Percentiles rank a stretch among this genome's conserved stretches.
phyloP scores from a whole-genome alignment of 2,797 vertebrate genomes.

The Gadopsis bispinosus region DNA sequence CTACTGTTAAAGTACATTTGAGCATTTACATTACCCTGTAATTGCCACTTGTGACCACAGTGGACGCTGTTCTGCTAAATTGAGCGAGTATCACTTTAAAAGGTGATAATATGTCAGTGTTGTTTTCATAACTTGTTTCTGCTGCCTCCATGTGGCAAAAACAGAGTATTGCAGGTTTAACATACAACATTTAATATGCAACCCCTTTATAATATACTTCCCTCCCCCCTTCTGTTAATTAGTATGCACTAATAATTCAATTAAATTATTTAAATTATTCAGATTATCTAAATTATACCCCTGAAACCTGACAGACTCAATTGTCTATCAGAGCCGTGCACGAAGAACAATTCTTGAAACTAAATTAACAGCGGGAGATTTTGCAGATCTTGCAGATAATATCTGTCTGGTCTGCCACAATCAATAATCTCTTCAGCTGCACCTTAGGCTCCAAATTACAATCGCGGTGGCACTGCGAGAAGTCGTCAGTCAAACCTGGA shows the following conservation, averaged over 20 bases:
- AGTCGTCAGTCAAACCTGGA: conserved; percentile 19
- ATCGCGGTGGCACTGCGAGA: conserved; percentile 17
- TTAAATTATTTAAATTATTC: neutral
- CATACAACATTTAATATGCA: neutral
- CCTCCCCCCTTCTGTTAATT: neutral
- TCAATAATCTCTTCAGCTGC: conserved; percentile 44
- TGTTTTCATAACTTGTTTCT: conserved; percentile 4
- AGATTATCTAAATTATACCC: neutral
- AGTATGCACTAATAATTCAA: neutral
- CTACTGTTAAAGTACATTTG: neutral
- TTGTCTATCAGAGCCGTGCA: conserved; percentile 1
- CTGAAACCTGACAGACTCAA: neutral
- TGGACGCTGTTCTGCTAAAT: too few species aligned
- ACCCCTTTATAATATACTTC: neutral
- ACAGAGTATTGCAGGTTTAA: neutral
- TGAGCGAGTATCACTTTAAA: neutral
- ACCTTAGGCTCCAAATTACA: conserved; percentile 29
- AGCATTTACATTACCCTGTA: neutral
- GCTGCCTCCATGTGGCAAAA: neutral
- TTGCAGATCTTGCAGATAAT: conserved; percentile 25
- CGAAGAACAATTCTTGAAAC: conserved; percentile 20
- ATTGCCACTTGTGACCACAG: neutral
- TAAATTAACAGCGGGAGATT: conserved; percentile 40
- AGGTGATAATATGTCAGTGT: neutral
- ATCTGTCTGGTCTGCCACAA: conserved; percentile 31